phyloP scores from a whole-genome alignment of 2,113 vertebrate genomes.

The Ammodytes marinus region DNA sequence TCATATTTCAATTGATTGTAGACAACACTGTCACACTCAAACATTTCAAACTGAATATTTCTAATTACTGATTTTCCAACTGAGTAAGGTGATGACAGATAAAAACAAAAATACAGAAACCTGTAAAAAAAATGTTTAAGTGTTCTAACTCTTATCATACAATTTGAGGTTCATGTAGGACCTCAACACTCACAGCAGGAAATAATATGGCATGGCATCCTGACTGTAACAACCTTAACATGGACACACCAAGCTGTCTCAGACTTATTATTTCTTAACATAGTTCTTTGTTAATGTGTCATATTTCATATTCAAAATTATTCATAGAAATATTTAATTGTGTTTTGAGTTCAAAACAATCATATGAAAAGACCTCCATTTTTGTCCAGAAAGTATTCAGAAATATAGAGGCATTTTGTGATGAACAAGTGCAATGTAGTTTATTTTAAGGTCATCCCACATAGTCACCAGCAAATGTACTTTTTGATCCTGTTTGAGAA shows the following conservation, averaged over 20 bases:
- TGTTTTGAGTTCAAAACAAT: background rate
- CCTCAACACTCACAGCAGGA: background rate
- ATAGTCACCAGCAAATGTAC: background rate
- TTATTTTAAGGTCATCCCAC: background rate
- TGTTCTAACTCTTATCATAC: background rate
- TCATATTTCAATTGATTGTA: background rate
- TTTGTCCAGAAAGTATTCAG: background rate
- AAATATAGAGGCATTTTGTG: background rate
- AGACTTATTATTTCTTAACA: background rate
- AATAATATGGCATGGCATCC: no score
- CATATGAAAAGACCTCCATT: background rate
- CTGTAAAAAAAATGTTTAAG: background rate
- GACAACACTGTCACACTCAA: background rate
- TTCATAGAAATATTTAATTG: background rate
- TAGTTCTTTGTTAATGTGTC: no score
- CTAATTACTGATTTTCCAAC: background rate
- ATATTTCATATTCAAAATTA: background rate
- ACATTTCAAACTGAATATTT: background rate
- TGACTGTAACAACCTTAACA: background rate
- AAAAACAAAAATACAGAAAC: background rate
- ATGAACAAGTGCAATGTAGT: background rate
- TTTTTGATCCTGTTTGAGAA: background rate
- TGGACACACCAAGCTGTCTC: background rate
- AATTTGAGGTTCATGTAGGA: background rate
- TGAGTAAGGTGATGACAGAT: background rate